Evolutionary conservation across 64 coral and sea anemone species (phyloP), one percentile per base, ranked within the genome.

Genomic region (Actinia equina): DNA sequence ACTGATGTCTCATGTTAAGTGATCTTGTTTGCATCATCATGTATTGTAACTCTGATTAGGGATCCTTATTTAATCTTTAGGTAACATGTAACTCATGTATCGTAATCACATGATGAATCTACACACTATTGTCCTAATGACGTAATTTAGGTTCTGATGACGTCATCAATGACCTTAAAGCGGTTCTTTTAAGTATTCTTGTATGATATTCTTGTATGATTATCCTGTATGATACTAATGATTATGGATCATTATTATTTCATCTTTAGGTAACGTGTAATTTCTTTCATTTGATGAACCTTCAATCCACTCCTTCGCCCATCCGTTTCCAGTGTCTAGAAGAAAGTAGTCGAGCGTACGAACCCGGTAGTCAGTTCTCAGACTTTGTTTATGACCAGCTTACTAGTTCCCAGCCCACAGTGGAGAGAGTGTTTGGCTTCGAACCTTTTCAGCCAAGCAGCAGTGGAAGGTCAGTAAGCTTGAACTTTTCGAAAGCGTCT

Each of bases 321-420:
- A 77, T 99, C 80, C 97, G 89, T 58, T 99, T 93, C 86, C 93
- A 99, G 90, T 92, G 90, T 2, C 59, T 99, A 44, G 88, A 90
- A 2, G 93, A 99, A 44, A 95, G 90, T 86, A 95, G 97, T 54
- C 85, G 93, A 30, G 83, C 86, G 27, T 99, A 99, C 79, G 97
- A 99, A 85, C 97, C 97, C 91, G 97, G 97, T 18, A 88, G 86
- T 26, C 93, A 99, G 91, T 99, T 99, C 83, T 85, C 90, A 26
- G 93, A 99, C 45, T 99, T 93, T 86, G 85, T 99, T 2, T 87
- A 64, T 59, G 67, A 62, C 9, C 88, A 95, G 59, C 27, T 88
- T 62, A 85, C 81, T 43, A 59, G 82, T 37, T 53, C 89, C 15
- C 90, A 86, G 5, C 83, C 80, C 17, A 79, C 94, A 65, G 74